Base-by-base conservation (phyloP, 1,140 invertebrate species). In the Heterodera carotae region DNA sequence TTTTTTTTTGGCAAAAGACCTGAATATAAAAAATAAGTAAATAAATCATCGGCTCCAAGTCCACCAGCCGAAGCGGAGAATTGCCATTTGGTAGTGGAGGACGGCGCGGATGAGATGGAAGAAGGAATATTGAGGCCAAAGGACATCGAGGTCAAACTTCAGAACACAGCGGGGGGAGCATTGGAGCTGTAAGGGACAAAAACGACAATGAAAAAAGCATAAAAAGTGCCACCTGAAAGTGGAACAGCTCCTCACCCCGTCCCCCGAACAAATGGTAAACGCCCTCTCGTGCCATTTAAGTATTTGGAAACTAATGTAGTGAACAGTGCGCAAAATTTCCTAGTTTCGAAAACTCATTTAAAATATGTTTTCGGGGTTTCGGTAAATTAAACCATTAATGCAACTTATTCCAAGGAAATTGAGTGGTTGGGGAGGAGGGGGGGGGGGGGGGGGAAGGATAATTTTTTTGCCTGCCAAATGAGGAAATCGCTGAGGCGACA, bases 401-500 rank as follows among this genome's bases (percentile, higher is more conserved):
- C 7, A 12, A n/a, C n/a, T 12, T 12, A 43, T 10, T 39, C 39
- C 39, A 2, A 43, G 39, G 39, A 7, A 7, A 7, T 10, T 43
- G 12, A 8, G 39, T 8, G 0, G 39, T 4, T 15, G 7, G 60
- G 22, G 7, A 15, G 60, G 60, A 62, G 7, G 0, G 8, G 2
- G 60, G 29, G 60, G 1, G 60, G 29, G 59, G 3, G 4, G n/a
- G 7, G 2, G n/a, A n/a, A n/a, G n/a, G n/a, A n/a, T n/a, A 62
- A 62, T 18, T 27, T 66, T 25, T 15, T 66, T 29, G 62, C 93
- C 92, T 99, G 96, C 95, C 95, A 98, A 73, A 98, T 89, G 77
- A 99, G 90, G 88, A 98, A 99, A 89, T 99, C 97, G 86, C 95
- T 97, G 1, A 99, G 90, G 81, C 97, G 90, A 3, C 93, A 91